These are phyloP conservation scores for Rhodeus uyekii DNA, from an alignment of 2,797 vertebrate species.

Conservation along the genomic window DNA sequence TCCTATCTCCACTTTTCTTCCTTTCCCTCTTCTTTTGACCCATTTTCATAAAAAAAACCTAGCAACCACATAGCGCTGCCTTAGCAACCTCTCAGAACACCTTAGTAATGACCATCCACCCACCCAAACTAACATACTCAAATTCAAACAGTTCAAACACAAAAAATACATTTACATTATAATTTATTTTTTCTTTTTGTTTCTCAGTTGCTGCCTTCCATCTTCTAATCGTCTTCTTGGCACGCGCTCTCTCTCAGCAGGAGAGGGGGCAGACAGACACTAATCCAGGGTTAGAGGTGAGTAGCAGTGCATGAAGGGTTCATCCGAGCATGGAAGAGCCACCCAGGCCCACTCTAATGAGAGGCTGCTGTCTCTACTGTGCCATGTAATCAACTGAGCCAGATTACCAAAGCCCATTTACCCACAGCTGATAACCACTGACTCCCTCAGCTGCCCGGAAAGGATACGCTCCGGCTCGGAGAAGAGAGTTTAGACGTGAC, in stretches of 20 bases:
- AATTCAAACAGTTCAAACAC: neutral
- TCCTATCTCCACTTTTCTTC: neutral
- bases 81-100: neutral
- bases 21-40: neutral
- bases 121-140: neutral
- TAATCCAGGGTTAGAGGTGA: conserved; percentile 45
- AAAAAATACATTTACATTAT: neutral
- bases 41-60: neutral
- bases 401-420: conserved; percentile 57
- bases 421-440: conserved; percentile 42
- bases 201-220: neutral
- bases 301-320: conserved; percentile 44
- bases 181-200: neutral
- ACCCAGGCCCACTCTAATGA: conserved; percentile 50
- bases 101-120: neutral
- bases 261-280: conserved; percentile 37
- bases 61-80: neutral
- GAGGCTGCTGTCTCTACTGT: conserved; percentile 47
- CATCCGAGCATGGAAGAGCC: conserved; percentile 41
- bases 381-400: conserved; percentile 56
- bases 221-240: conserved; percentile 4
- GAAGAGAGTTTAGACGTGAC: conserved; percentile 38
- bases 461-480: conserved; percentile 1
- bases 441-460: conserved; percentile 25
- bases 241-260: conserved; percentile 42